Conservation (phyloP, 2,888 invertebrate genomes). For the Drosophila meridionalis region DNA sequence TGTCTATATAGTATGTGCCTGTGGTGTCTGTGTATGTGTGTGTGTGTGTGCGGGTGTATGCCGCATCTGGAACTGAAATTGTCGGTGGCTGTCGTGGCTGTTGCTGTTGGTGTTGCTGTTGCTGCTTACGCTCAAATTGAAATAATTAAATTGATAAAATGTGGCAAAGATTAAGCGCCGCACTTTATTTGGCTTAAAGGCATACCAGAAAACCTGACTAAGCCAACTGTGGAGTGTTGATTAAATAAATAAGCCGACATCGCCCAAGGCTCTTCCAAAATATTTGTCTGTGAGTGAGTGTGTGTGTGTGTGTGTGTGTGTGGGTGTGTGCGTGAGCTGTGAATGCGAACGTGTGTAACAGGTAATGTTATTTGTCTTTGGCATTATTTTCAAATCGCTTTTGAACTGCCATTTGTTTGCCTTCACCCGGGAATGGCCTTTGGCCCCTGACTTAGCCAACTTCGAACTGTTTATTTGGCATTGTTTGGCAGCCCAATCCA, state of each 20-base stretch:
- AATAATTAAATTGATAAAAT: conserved; percentile 81
- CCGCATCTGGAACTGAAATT: conserved; percentile 72
- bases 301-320: conserved; percentile 24
- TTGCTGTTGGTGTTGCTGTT: conserved; percentile 44
- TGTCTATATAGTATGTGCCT: conserved; percentile 20
- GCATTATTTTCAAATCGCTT: conserved; percentile 80
- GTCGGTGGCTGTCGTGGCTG: conserved; percentile 62
- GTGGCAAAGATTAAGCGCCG: conserved; percentile 81
- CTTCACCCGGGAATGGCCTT: conserved; percentile 45
- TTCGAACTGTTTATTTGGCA: conserved; percentile 56
- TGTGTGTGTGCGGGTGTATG: conserved; percentile 38
- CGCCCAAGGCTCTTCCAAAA: conserved; percentile 50
- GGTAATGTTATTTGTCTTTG: conserved; percentile 79
- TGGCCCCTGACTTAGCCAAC: conserved; percentile 39
- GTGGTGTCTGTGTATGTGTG: conserved; percentile 14
- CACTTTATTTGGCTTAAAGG: conserved; percentile 81
- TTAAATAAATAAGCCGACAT: conserved; percentile 78
- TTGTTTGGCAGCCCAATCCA: conserved; percentile 7
- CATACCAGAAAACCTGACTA: conserved; percentile 65
- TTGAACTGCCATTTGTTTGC: conserved; percentile 70
- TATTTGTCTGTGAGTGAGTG: conserved; percentile 25
- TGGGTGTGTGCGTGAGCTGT: conserved; percentile 9
- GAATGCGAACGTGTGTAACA: conserved; percentile 52
- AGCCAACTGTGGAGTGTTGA: conserved; percentile 80
- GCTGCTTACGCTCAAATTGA: conserved; percentile 81